These are phyloP conservation scores for Mythimna albipuncta DNA, from an alignment of 2,888 invertebrate genomes.

Conservation along the genomic window DNA sequence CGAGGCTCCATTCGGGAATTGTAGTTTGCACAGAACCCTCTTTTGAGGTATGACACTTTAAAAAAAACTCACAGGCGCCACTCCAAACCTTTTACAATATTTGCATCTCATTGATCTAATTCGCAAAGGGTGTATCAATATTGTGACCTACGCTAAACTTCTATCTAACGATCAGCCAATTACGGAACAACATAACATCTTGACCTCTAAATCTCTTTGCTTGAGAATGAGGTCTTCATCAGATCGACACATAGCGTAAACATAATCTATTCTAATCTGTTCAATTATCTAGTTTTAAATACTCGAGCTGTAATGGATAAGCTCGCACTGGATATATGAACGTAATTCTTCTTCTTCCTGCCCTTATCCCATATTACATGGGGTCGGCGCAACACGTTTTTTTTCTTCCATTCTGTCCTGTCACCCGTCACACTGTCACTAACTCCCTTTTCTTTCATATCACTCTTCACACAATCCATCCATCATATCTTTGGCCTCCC, in stretches of 20 bases:
- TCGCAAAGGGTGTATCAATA: constrained; percentile 4
- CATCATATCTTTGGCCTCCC: no score
- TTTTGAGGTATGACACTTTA: no score
- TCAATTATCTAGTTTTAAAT: background rate
- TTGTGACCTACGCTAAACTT: background rate
- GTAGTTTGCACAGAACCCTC: no score
- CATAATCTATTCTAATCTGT: constrained; percentile 13
- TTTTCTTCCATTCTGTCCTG: no score
- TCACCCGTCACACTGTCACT: no score
- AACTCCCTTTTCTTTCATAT: no score
- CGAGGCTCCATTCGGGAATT: no score
- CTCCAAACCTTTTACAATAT: background rate
- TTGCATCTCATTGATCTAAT: constrained; percentile 14
- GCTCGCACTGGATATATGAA: background rate
- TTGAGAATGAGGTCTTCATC: constrained; percentile 8
- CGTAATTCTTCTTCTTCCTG: no score
- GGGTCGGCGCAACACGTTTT: no score
- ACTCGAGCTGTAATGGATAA: background rate
- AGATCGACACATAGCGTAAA: constrained; percentile 23
- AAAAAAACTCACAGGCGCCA: no score
- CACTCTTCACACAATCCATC: no score
- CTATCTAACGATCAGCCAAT: constrained; percentile 11
- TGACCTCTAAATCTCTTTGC: constrained; percentile 48
- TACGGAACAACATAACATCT: background rate
- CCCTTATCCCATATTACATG: no score